Evolutionary conservation across 2,113 vertebrate species (phyloP).

Genomic region (Zosterops lateralis): DNA sequence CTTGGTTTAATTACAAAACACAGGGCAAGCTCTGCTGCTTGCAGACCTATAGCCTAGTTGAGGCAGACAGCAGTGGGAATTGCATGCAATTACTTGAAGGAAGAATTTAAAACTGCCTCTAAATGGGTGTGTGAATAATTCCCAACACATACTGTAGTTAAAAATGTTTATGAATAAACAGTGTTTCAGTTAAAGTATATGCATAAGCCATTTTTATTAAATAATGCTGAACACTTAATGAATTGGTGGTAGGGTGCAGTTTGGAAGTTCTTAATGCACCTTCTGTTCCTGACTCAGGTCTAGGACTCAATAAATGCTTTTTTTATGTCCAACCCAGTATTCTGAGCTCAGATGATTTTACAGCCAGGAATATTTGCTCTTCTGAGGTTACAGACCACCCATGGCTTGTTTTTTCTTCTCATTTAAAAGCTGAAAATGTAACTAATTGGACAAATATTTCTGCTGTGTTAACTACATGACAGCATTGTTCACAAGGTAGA

Average conservation of each 20-base stretch:
- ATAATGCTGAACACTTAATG: conserved; percentile 64
- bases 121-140: conserved; percentile 24
- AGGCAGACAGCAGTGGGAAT: background rate
- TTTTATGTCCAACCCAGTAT: conserved; percentile 71
- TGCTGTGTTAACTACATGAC: conserved; percentile 4
- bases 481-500: conserved; percentile 24
- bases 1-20: background rate
- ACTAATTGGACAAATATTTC: conserved; percentile 72
- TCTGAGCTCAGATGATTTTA: conserved; percentile 74
- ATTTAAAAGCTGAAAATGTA: conserved; percentile 69
- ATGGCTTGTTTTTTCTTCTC: conserved; percentile 65
- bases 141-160: conserved; percentile 31
- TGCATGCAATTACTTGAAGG: background rate
- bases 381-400: conserved; percentile 77
- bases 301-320: conserved; percentile 71
- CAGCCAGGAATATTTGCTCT: conserved; percentile 69
- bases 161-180: conserved; percentile 61
- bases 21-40: background rate
- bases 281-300: conserved; percentile 70
- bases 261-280: conserved; percentile 70
- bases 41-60: background rate
- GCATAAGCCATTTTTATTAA: conserved; percentile 61
- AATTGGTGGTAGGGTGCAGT: conserved; percentile 49
- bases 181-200: conserved; percentile 41
- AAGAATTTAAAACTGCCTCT: background rate